Percentiles rank a stretch among this genome's conserved stretches.
Evolutionary conservation across 2,888 invertebrate species (phyloP).

Genomic region (Agapetus fuscipes): DNA sequence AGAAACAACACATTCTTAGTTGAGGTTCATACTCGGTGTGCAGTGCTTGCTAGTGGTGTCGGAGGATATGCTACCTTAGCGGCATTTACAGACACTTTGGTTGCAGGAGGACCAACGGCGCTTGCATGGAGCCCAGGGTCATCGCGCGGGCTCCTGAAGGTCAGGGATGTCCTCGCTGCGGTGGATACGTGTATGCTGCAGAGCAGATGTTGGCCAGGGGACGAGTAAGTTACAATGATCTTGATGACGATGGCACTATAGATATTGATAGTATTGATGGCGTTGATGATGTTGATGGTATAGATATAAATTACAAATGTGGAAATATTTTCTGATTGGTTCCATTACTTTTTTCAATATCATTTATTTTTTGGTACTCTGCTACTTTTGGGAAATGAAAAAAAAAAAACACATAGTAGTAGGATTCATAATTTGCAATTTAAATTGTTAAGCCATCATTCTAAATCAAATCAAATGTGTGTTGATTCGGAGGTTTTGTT

Average conservation of each 20-base stretch:
- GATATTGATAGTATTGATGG: constrained; percentile 3
- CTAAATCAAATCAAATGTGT: too few relatives aligned
- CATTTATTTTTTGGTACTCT: too few relatives aligned
- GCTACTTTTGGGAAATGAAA: too few relatives aligned
- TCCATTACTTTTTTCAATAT: not conserved
- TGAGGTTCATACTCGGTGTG: too few relatives aligned
- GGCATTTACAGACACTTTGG: constrained; percentile 1
- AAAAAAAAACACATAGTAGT: too few relatives aligned
- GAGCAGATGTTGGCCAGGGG: constrained; percentile 89
- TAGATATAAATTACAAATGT: not conserved
- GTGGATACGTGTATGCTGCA: constrained; percentile 82
- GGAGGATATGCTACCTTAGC: not conserved
- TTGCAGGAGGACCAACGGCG: constrained; percentile 47
- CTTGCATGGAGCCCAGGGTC: constrained; percentile 57
- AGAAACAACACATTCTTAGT: too few relatives aligned
- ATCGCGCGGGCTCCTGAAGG: constrained; percentile 78
- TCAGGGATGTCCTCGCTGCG: constrained; percentile 81
- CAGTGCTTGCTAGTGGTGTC: too few relatives aligned
- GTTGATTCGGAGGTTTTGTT: too few relatives aligned
- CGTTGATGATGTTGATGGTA: constrained; percentile 3
- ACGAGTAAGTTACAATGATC: constrained; percentile 75
- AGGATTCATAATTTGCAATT: too few relatives aligned
- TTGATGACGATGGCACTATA: not conserved
- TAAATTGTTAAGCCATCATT: too few relatives aligned
- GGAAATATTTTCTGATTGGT: not conserved